Evolutionary conservation across 2,113 vertebrate genomes (phyloP).

Genomic region (Halcyon senegalensis): DNA sequence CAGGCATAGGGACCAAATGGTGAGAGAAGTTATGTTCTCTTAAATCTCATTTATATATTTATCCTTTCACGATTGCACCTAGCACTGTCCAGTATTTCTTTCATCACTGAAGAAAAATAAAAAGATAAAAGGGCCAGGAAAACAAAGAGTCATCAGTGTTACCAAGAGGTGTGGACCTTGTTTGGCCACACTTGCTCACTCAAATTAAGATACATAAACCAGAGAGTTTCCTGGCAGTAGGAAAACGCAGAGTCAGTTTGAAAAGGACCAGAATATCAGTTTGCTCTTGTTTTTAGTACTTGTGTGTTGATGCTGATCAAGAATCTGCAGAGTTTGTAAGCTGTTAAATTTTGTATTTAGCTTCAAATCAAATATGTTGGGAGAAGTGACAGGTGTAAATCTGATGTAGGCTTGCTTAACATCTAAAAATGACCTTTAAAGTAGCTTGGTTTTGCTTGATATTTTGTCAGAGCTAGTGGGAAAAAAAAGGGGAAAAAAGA

Average conservation of each 20-base stretch:
- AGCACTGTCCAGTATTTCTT: not conserved
- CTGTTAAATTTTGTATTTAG: constrained; percentile 9
- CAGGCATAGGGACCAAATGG: not conserved
- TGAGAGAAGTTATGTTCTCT: not conserved
- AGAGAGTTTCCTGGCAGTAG: not conserved
- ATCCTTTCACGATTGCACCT: not conserved
- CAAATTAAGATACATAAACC: not conserved
- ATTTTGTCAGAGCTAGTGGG: not conserved
- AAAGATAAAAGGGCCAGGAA: not conserved
- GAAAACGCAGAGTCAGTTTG: not conserved
- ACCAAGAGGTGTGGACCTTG: accelerated
- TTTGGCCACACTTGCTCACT: not conserved
- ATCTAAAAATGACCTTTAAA: not conserved
- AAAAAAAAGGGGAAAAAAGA: not conserved
- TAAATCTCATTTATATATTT: not conserved
- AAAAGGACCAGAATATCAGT: not conserved
- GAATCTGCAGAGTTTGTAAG: not conserved
- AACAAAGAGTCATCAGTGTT: not conserved
- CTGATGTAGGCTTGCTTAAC: not conserved
- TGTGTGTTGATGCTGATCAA: not conserved
- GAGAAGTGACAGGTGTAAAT: not conserved
- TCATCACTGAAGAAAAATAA: not conserved
- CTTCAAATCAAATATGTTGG: not conserved
- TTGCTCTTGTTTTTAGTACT: not conserved
- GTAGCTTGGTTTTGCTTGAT: not conserved